Evolutionary conservation across 2,797 vertebrate species (phyloP), one percentile per base, ranked within the genome.

Genomic region (Clangula hyemalis): DNA sequence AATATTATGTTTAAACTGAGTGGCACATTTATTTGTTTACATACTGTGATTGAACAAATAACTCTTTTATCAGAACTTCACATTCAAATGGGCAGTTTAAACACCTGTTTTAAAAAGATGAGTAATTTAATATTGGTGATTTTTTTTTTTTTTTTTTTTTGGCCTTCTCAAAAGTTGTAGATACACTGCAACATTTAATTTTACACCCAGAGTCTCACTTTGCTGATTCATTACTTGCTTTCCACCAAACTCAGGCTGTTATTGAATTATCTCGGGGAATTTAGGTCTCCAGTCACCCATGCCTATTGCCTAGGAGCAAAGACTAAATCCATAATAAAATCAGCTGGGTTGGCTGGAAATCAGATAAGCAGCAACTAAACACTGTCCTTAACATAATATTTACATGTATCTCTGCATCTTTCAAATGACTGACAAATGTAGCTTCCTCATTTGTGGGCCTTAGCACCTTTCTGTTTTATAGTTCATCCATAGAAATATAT

Each of bases 1-100:
- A 93, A 78, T 47, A 47, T 70, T 84, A 89, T 90, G 10, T 8
- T 89, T 60, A 78, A 96, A 89, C 16, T 36, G 43, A 45, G 39
- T 65, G 43, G 15, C 4, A n/a, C 4, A 57, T 94, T 78, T 69
- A 71, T 41, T 89, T 97, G 47, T 73, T 89, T 43, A 53, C 3
- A 14, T 70, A 24, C 7, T 86, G 45, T 79, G 69, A 79, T 89
- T 95, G 16, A 80, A 47, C 51, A 69, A 87, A 65, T 39, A 91
- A 78, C 11, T 76, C 30, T 77, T 85, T 68, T 80, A 62, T 49
- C 25, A 70, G 47, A 86, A 24, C 4, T 78, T 70, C 16, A 13
- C 5, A 27, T 64, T 87, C 8, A 87, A 85, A 75, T 10, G 8
- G 25, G 3, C 4, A 69, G 36, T 25, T 84, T 27, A 80, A 92